A percentile compares a stretch with the other conserved stretches of the same genome.
Conservation (phyloP, 2,113 vertebrate genomes). For the Pituophis catenifer region DNA sequence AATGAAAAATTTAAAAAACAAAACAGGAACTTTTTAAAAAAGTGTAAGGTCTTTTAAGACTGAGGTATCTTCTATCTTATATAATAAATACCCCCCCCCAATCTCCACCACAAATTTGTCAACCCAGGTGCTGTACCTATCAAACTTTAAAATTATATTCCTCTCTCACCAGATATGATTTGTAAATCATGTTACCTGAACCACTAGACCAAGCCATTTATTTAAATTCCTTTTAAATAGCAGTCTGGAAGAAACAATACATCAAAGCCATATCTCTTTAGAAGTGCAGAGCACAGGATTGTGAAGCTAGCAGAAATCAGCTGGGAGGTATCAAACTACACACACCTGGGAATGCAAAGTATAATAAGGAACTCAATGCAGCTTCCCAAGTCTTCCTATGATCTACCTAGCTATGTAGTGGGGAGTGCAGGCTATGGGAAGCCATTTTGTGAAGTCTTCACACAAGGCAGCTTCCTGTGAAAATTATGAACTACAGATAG, state of each 20-base stretch:
- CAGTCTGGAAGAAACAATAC: slow-evolving; percentile 37
- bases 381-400: not conserved
- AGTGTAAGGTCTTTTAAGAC: not conserved
- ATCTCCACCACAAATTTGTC: slow-evolving; percentile 18
- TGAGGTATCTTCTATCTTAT: not conserved
- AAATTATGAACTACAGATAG: not conserved
- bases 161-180: slow-evolving; percentile 41
- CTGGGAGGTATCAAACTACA: slow-evolving; percentile 11
- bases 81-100: slow-evolving; percentile 11
- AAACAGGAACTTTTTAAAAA: not conserved
- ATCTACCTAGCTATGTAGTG: not conserved
- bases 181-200: slow-evolving; percentile 48
- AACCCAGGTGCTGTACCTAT: slow-evolving; percentile 41
- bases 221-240: slow-evolving; percentile 48
- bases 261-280: slow-evolving; percentile 50
- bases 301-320: slow-evolving; percentile 29
- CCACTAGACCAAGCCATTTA: slow-evolving; percentile 36
- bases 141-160: slow-evolving; percentile 33
- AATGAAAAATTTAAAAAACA: slow-evolving; percentile 29
- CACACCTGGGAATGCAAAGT: slow-evolving; percentile 14
- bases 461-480: not conserved
- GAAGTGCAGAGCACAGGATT: not conserved
- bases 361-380: not conserved
- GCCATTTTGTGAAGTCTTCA: not conserved
- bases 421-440: accelerated